Evolutionary conservation across 2,888 invertebrate species (phyloP).

Genomic region (Dichetophora obliterata): DNA sequence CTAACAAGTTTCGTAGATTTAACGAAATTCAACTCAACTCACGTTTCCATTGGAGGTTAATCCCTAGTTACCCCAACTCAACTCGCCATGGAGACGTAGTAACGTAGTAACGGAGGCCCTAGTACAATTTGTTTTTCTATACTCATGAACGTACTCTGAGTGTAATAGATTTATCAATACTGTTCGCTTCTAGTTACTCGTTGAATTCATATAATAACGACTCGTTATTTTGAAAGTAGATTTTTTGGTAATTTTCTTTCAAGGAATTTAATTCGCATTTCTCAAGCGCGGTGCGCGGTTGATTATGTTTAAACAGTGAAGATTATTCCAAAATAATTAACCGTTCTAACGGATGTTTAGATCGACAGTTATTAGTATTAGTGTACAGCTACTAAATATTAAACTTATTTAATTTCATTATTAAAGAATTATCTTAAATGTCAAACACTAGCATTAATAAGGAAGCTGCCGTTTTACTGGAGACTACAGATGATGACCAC

Average conservation of each 20-base stretch:
- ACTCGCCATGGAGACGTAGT: too few species aligned
- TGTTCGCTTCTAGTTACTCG: conserved; percentile 10
- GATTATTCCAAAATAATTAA: too few species aligned
- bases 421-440: conserved; percentile 14
- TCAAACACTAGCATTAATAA: not conserved
- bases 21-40: too few species aligned
- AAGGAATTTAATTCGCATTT: conserved; percentile 10
- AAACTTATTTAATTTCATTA: not conserved
- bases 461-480: not conserved
- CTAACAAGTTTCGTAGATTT: too few species aligned
- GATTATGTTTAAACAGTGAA: too few species aligned
- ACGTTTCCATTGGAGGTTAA: too few species aligned
- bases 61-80: too few species aligned
- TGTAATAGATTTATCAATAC: not conserved
- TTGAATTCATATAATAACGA: conserved; percentile 8
- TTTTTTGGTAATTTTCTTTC: not conserved
- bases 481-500: conserved; percentile 19
- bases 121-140: too few species aligned
- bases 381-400: too few species aligned
- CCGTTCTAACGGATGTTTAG: conserved; percentile 16
- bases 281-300: not conserved
- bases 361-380: not conserved
- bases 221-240: not conserved
- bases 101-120: too few species aligned
- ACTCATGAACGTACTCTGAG: not conserved